Percentiles rank a stretch among this genome's conserved stretches.
Evolutionary conservation across 2,888 invertebrate species (phyloP).

Genomic region (Coelopa pilipes): DNA sequence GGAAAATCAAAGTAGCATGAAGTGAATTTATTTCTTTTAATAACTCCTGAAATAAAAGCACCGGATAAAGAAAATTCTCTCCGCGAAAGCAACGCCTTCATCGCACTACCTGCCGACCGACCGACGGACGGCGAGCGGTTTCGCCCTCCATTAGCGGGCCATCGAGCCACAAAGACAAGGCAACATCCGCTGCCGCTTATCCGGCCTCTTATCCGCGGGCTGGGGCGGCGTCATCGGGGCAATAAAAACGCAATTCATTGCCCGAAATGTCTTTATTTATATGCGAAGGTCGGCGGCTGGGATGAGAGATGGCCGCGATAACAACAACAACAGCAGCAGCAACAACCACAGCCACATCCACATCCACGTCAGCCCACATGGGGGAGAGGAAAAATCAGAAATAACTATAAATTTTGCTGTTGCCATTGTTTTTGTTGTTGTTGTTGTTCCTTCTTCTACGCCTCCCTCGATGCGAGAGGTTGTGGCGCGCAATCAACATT

Average conservation of each 20-base stretch:
- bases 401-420: slow-evolving; percentile 22
- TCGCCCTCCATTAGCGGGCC: no score
- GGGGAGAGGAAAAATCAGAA: slow-evolving; percentile 14
- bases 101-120: no score
- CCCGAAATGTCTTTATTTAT: slow-evolving; percentile 12
- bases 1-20: no score
- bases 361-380: background rate
- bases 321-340: background rate
- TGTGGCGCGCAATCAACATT: slow-evolving; percentile 26
- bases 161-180: no score
- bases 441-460: background rate
- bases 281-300: slow-evolving; percentile 7
- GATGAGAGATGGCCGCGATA: background rate
- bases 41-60: no score
- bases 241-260: slow-evolving; percentile 24
- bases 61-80: no score
- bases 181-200: background rate
- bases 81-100: no score
- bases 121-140: no score
- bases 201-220: background rate
- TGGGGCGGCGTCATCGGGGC: background rate
- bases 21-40: no score
- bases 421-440: no score
- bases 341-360: background rate
- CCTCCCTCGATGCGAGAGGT: background rate